Evolutionary conservation across 2,888 invertebrate species (phyloP).

Genomic region (Cyclophora punctaria): DNA sequence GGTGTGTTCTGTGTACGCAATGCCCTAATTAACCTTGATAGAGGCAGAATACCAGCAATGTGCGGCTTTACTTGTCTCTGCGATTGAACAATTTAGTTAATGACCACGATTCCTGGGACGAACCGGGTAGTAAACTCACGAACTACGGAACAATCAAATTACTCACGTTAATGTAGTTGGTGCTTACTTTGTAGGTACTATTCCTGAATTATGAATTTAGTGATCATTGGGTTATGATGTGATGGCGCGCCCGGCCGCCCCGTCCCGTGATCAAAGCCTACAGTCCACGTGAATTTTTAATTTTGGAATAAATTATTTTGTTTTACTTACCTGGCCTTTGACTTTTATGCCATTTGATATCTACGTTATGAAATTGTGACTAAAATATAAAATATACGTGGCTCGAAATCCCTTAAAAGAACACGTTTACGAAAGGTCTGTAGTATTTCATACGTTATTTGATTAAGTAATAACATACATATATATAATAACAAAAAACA

Average conservation of each 20-base stretch:
- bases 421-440: too few species aligned
- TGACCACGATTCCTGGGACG: slow-evolving; percentile 6
- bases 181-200: slow-evolving; percentile 10
- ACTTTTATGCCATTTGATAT: neutral
- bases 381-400: too few species aligned
- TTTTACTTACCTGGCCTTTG: slow-evolving; percentile 2
- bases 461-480: too few species aligned
- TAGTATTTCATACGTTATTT: too few species aligned
- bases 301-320: slow-evolving; percentile 14
- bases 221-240: slow-evolving; percentile 7
- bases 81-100: slow-evolving; percentile 6
- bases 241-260: too few species aligned
- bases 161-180: slow-evolving; percentile 22
- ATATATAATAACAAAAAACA: too few species aligned
- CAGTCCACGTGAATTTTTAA: slow-evolving; percentile 12
- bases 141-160: slow-evolving; percentile 17
- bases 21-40: too few species aligned
- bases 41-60: too few species aligned
- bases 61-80: too few species aligned
- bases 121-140: slow-evolving; percentile 7
- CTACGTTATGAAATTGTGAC: neutral
- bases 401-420: too few species aligned
- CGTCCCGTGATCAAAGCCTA: slow-evolving; percentile 13
- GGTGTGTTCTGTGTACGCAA: too few species aligned
- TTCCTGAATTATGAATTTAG: slow-evolving; percentile 16